Evolutionary conservation across 2,888 invertebrate genomes (phyloP).

Genomic region (Chaetoderma sp.): DNA sequence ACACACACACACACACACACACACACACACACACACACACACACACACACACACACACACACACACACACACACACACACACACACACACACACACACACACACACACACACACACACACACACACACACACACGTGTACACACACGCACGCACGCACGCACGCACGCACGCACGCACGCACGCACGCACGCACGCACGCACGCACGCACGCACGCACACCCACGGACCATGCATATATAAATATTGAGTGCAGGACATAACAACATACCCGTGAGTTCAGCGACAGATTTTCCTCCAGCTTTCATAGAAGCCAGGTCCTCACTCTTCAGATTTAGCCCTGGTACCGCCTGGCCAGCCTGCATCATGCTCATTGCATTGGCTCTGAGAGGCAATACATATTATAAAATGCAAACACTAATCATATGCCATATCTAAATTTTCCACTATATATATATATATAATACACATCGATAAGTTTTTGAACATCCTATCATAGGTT

Average conservation of each 20-base stretch:
- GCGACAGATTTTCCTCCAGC: conserved; percentile 93
- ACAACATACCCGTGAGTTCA: conserved; percentile 81
- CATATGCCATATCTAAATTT: background rate
- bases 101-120: too few relatives aligned
- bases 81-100: too few relatives aligned
- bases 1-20: too few relatives aligned
- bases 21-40: too few relatives aligned
- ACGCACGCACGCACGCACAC: too few relatives aligned
- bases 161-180: too few relatives aligned
- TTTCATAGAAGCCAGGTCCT: conserved; percentile 80
- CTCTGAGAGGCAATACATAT: conserved; percentile 39
- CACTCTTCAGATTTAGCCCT: conserved; percentile 48
- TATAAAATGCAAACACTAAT: background rate
- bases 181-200: too few relatives aligned
- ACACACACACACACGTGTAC: too few relatives aligned
- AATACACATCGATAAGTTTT: background rate
- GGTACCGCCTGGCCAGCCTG: conserved; percentile 52
- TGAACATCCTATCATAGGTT: too few relatives aligned
- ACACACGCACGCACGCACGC: too few relatives aligned
- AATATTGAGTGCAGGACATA: background rate
- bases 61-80: too few relatives aligned
- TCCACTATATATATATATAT: background rate
- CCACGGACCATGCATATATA: background rate
- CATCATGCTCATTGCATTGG: conserved; percentile 58
- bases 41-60: too few relatives aligned